phyloP scores from a whole-genome alignment of 2,113 vertebrate genomes.

The Nothoprocta pentlandii region DNA sequence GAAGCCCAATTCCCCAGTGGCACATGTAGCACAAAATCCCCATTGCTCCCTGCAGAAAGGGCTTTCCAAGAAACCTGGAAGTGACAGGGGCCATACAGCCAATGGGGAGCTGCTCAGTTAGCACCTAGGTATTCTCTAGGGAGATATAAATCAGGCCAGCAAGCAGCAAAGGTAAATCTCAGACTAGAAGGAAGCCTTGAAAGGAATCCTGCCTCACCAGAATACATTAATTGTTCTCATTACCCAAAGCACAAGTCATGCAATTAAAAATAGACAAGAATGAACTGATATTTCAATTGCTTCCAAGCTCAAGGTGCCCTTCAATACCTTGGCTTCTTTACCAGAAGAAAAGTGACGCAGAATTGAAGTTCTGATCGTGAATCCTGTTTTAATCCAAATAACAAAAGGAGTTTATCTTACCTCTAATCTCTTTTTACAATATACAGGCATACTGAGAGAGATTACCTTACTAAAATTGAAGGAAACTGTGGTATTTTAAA shows the following conservation, averaged over 20 bases:
- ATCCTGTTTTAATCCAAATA: neutral
- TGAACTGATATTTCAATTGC: neutral
- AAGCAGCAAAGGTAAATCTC: neutral
- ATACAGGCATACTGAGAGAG: constrained; percentile 2
- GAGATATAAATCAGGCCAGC: neutral
- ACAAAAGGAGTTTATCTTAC: constrained; percentile 1
- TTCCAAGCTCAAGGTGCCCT: constrained; percentile 11
- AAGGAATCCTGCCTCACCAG: neutral
- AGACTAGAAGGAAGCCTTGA: neutral
- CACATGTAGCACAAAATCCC: neutral
- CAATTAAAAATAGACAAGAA: neutral
- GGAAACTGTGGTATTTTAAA: constrained; percentile 47
- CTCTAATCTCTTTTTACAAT: constrained; percentile 26
- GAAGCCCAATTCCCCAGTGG: neutral
- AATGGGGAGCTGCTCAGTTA: neutral
- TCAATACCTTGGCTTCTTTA: neutral
- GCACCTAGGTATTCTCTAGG: neutral
- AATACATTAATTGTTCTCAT: neutral
- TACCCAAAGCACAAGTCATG: neutral
- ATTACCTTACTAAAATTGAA: neutral
- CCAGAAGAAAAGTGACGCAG: neutral
- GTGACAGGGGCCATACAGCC: neutral
- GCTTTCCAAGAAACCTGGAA: neutral
- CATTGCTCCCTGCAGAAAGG: neutral
- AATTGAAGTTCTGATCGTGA: neutral